These are phyloP conservation scores for Hypotaenidia okinawae DNA, from an alignment of 2,797 vertebrate genomes.

Conservation along the genomic window DNA sequence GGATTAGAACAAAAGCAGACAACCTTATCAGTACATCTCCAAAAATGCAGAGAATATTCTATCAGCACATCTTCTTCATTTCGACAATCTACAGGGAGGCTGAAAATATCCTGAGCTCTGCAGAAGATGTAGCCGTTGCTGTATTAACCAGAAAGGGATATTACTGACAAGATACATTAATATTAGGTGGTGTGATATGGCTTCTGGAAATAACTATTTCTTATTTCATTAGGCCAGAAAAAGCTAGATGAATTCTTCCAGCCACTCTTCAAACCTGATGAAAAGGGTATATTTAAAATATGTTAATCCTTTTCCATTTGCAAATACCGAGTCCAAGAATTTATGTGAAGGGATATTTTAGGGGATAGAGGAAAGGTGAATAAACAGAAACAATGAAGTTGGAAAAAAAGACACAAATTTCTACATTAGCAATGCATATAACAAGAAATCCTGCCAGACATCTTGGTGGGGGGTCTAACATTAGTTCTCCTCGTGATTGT, in stretches of 20 bases:
- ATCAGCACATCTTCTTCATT: conserved; percentile 16
- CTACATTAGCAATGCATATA: neutral
- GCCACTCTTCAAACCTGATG: neutral
- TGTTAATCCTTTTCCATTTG: neutral
- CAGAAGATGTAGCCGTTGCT: neutral
- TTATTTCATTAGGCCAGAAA: conserved; percentile 41
- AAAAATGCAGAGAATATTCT: neutral
- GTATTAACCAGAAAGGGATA: conserved; percentile 7
- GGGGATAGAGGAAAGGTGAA: neutral
- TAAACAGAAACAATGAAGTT: neutral
- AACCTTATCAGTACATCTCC: neutral
- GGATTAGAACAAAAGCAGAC: neutral
- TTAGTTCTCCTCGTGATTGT: neutral
- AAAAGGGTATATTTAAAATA: neutral
- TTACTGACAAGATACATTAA: conserved; percentile 41
- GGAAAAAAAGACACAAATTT: neutral
- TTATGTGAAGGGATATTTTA: neutral
- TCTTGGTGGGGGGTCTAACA: neutral
- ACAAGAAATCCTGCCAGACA: neutral
- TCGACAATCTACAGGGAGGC: neutral
- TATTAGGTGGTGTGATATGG: neutral
- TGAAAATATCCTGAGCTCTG: conserved; percentile 33
- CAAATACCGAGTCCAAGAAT: neutral
- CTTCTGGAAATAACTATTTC: conserved; percentile 37
- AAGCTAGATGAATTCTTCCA: conserved; percentile 15